Conservation (phyloP, 2,113 vertebrate species). For the Ariopsis seemanni region DNA sequence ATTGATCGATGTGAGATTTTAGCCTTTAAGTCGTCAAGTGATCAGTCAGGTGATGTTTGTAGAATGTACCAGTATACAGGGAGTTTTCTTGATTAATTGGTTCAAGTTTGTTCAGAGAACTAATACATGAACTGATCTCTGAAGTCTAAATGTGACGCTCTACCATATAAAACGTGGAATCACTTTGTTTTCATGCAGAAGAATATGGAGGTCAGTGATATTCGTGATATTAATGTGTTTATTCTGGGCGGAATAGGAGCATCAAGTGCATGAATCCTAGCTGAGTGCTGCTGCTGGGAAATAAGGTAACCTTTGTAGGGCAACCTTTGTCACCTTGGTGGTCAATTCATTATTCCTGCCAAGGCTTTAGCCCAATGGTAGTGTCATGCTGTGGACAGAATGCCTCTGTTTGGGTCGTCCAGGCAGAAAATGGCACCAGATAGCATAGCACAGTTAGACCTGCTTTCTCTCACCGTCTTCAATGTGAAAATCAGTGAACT, state of each 20-base stretch:
- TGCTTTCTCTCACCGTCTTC: not conserved
- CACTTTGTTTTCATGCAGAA: not conserved
- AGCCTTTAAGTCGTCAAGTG: not conserved
- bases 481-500: not conserved
- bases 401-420: slow-evolving; percentile 35
- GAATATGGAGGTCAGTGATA: not conserved
- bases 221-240: not conserved
- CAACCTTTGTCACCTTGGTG: slow-evolving; percentile 22
- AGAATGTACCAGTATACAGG: not conserved
- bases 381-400: slow-evolving; percentile 17
- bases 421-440: slow-evolving; percentile 26
- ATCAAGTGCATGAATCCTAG: not conserved
- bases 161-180: not conserved
- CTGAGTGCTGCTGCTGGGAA: not conserved
- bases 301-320: slow-evolving; percentile 21
- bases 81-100: not conserved
- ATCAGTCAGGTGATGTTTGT: not conserved
- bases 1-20: not conserved
- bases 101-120: not conserved
- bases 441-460: slow-evolving; percentile 12
- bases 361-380: slow-evolving; percentile 17
- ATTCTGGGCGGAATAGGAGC: not conserved
- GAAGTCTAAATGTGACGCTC: not conserved
- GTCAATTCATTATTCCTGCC: slow-evolving; percentile 34
- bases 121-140: not conserved